These are phyloP conservation scores for Budorcas taxicolor DNA, from an alignment of 2,113 vertebrate species.

Conservation along the genomic window DNA sequence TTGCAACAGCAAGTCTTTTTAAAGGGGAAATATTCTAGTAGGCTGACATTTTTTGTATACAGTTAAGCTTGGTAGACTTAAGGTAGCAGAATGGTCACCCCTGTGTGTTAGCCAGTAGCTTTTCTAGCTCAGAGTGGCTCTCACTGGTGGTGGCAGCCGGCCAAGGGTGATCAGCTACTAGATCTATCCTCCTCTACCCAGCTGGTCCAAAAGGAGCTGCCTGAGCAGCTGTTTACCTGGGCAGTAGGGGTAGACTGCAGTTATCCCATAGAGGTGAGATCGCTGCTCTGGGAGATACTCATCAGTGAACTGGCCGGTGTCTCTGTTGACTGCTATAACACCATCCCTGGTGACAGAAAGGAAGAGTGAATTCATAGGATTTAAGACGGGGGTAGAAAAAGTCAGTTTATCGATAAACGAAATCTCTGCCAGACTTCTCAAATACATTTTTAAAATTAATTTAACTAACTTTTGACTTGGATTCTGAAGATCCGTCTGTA, in stretches of 20 bases:
- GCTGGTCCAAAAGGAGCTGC: neutral
- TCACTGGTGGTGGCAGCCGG: neutral
- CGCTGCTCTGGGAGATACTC: conserved; percentile 95
- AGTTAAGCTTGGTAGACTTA: neutral
- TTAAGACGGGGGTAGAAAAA: neutral
- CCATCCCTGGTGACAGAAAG: conserved; percentile 85
- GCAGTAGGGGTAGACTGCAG: conserved; percentile 90
- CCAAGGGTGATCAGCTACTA: neutral
- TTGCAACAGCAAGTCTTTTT: neutral
- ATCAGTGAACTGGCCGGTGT: conserved; percentile 85
- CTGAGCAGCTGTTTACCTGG: conserved; percentile 77
- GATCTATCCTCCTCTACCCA: neutral
- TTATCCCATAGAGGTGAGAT: conserved; percentile 96
- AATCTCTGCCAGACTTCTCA: neutral
- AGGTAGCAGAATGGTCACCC: neutral
- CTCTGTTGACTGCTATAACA: conserved; percentile 88
- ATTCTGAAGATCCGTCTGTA: neutral
- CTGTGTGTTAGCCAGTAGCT: neutral
- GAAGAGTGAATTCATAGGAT: neutral
- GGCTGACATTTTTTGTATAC: neutral
- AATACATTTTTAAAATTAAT: neutral
- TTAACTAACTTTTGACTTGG: neutral
- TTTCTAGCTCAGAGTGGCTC: neutral
- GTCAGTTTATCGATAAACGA: neutral
- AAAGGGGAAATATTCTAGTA: neutral